Conservation (phyloP, 2,113 vertebrate genomes). For the Herpetotheres cachinnans region DNA sequence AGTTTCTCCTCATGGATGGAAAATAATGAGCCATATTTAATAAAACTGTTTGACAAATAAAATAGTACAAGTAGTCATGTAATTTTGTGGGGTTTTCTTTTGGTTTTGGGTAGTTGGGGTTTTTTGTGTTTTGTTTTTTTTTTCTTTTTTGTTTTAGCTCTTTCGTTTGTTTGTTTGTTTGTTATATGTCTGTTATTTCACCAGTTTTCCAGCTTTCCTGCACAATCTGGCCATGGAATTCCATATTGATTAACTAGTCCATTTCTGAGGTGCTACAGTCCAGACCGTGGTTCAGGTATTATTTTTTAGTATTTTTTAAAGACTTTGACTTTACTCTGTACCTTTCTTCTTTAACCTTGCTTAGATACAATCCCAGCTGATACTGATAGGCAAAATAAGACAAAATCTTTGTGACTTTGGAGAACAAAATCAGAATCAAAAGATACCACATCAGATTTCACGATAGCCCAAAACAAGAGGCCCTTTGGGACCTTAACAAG, state of each 20-base stretch:
- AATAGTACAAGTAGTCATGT: not conserved
- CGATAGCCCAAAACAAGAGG: not conserved
- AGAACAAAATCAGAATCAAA: not conserved
- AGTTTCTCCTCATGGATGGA: not conserved
- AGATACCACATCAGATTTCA: not conserved
- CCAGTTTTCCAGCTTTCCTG: not conserved
- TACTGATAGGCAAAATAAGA: not conserved
- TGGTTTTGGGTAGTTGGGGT: not conserved
- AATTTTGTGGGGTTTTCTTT: not conserved
- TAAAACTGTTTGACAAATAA: not conserved
- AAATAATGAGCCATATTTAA: not conserved
- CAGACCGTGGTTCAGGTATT: not conserved
- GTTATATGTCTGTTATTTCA: not conserved
- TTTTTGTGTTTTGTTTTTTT: not conserved
- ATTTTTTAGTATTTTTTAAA: not conserved
- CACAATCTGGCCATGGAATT: not conserved
- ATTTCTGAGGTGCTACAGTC: not conserved
- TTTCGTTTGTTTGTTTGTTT: not conserved
- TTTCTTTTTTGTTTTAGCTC: too few species aligned
- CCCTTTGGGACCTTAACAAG: not conserved
- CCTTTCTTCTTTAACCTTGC: not conserved
- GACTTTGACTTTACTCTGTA: not conserved
- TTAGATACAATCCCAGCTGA: not conserved
- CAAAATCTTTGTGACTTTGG: not conserved
- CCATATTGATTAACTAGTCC: not conserved